These are phyloP conservation scores for Oreochromis aureus DNA, from an alignment of 2,113 vertebrate species.

Conservation along the genomic window DNA sequence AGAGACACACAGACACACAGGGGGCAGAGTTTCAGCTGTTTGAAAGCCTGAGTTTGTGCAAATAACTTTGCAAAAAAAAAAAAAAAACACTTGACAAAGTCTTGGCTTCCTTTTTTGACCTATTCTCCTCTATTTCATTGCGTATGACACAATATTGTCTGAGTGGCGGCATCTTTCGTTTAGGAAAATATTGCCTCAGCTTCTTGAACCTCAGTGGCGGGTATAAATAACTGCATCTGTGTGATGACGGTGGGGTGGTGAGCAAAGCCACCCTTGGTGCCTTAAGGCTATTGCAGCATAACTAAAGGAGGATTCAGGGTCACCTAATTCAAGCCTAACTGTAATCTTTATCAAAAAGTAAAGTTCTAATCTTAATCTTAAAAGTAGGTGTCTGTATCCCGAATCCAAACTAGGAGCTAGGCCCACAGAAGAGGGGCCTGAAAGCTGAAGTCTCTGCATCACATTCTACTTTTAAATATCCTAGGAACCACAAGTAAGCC, in stretches of 20 bases:
- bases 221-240: too few species aligned
- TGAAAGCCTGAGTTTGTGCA: fast-evolving
- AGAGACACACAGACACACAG: neutral
- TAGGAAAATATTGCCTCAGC: too few species aligned
- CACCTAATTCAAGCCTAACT: neutral
- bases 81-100: neutral
- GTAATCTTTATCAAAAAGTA: neutral
- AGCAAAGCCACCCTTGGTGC: fast-evolving
- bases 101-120: neutral
- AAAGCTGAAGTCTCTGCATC: neutral
- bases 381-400: neutral
- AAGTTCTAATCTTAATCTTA: neutral
- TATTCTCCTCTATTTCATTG: neutral
- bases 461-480: neutral
- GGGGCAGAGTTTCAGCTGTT: neutral
- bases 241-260: neutral
- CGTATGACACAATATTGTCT: too few species aligned
- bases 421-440: neutral
- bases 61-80: neutral
- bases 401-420: neutral
- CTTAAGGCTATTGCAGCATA: neutral
- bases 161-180: too few species aligned
- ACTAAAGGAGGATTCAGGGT: neutral
- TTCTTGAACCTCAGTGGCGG: too few species aligned
- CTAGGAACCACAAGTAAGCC: neutral